These are phyloP conservation scores for Invenusta paracnida DNA, from an alignment of 2,888 invertebrate genomes.

Conservation along the genomic window DNA sequence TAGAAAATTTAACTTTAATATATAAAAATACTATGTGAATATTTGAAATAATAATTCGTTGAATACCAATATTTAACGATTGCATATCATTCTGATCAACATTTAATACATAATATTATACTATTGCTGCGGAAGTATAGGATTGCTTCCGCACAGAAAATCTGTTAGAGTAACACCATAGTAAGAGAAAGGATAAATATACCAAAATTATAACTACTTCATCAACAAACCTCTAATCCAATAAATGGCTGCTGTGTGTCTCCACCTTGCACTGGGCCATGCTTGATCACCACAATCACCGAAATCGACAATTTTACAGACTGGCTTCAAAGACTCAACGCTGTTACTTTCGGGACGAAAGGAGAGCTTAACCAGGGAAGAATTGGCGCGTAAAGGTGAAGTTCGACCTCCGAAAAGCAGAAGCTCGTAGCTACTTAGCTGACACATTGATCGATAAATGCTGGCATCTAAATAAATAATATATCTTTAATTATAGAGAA, in stretches of 20 bases:
- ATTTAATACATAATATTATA: no score
- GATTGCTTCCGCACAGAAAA: no score
- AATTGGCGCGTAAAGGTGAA: conserved; percentile 1
- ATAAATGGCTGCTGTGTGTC: conserved; percentile 6
- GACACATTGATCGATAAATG: neutral
- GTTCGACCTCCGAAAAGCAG: conserved; percentile 41
- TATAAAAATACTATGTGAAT: no score
- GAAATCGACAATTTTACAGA: neutral
- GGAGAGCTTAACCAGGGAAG: neutral
- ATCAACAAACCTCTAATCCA: conserved; percentile 22
- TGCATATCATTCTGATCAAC: no score
- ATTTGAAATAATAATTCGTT: no score
- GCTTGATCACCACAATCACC: neutral
- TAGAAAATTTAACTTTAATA: no score
- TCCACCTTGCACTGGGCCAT: conserved; percentile 20
- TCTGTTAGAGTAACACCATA: no score
- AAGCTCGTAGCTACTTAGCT: neutral
- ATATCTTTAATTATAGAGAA: no score
- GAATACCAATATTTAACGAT: no score
- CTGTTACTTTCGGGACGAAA: neutral
- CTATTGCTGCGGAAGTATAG: no score
- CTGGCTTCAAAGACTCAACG: neutral
- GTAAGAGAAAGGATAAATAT: no score
- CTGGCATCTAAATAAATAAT: neutral
- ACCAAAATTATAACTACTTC: no score